phyloP scores from a whole-genome alignment of 1,140 invertebrate species.

The Saxidomus purpurata region DNA sequence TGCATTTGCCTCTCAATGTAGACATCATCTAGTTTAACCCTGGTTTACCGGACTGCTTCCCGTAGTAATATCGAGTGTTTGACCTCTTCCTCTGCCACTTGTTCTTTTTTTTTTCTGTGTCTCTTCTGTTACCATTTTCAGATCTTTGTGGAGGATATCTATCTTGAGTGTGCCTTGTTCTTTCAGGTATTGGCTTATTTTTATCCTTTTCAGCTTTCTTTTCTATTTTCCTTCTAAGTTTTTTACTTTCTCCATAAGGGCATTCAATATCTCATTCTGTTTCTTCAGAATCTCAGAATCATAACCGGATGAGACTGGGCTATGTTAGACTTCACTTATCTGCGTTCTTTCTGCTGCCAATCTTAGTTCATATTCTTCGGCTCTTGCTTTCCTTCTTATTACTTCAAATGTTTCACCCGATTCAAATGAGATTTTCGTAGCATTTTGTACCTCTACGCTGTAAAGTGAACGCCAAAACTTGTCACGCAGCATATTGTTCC shows the following conservation, averaged over 20 bases:
- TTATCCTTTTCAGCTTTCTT: not conserved
- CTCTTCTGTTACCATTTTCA: no score
- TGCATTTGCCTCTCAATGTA: no score
- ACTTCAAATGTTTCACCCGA: not conserved
- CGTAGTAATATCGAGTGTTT: not conserved
- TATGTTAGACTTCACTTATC: not conserved
- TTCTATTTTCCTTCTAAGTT: not conserved
- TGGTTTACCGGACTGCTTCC: not conserved
- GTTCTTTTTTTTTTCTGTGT: not conserved
- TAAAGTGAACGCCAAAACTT: not conserved
- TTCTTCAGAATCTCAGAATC: not conserved
- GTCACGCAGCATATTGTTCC: not conserved
- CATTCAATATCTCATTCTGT: not conserved
- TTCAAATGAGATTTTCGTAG: not conserved
- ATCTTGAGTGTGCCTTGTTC: no score
- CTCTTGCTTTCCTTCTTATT: not conserved
- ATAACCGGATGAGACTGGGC: not conserved
- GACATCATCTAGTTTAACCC: not conserved
- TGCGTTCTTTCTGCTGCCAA: not conserved
- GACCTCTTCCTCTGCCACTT: not conserved
- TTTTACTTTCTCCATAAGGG: not conserved
- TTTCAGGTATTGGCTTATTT: no score
- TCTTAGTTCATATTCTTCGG: not conserved
- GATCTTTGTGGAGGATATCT: no score
- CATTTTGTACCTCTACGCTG: not conserved